phyloP scores from a whole-genome alignment of 2,797 vertebrate genomes.

The Pipistrellus nathusii region DNA sequence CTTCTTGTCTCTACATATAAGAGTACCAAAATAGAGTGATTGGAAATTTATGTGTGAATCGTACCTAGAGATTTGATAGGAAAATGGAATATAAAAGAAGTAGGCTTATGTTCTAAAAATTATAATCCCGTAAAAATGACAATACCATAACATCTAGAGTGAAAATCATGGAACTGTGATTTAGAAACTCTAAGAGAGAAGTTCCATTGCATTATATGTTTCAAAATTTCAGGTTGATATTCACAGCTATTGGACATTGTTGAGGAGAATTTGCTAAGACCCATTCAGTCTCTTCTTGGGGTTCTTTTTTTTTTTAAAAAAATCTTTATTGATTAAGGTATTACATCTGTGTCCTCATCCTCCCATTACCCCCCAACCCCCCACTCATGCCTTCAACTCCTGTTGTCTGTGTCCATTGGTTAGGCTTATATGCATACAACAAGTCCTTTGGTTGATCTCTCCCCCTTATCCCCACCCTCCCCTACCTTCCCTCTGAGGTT shows the following conservation, averaged over 20 bases:
- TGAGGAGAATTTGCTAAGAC: background rate
- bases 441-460: too few species aligned
- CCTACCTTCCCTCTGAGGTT: too few species aligned
- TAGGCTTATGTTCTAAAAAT: background rate
- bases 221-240: conserved; percentile 8
- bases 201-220: background rate
- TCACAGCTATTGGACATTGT: background rate
- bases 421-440: too few species aligned
- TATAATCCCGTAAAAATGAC: conserved; percentile 9
- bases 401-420: too few species aligned
- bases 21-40: conserved; percentile 13
- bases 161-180: conserved; percentile 20
- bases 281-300: background rate
- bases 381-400: too few species aligned
- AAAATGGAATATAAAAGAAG: conserved; percentile 55
- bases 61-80: conserved; percentile 35
- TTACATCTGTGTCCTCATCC: too few species aligned
- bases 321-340: too few species aligned
- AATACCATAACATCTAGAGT: background rate
- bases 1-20: conserved; percentile 36
- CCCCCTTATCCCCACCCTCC: too few species aligned
- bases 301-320: background rate
- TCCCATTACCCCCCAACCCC: too few species aligned
- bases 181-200: conserved; percentile 39
- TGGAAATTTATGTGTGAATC: conserved; percentile 35